Conservation (phyloP, 2,113 vertebrate species). For the Cyphomyrus plagiostoma region DNA sequence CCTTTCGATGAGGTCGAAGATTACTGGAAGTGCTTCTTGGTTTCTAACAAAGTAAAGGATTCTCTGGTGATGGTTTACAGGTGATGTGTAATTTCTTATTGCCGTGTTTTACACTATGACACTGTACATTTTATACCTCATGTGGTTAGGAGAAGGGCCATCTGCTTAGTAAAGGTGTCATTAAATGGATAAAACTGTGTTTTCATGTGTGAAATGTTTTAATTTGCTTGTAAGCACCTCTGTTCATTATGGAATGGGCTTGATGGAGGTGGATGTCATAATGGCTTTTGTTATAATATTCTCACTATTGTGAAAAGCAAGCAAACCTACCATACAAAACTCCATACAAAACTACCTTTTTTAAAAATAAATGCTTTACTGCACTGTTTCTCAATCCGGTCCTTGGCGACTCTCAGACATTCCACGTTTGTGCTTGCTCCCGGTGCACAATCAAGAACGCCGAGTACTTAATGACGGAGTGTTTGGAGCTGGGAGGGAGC, state of each 20-base stretch:
- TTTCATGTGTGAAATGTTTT: background rate
- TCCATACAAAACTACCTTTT: background rate
- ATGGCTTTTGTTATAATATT: background rate
- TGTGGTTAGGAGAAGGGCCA: background rate
- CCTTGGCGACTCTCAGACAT: background rate
- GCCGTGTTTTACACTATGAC: background rate
- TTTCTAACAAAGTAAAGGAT: slow-evolving; percentile 29
- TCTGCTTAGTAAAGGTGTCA: slow-evolving; percentile 16
- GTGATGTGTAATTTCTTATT: slow-evolving; percentile 37
- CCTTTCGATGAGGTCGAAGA: slow-evolving; percentile 4
- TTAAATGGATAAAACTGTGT: background rate
- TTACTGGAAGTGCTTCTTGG: slow-evolving; percentile 27
- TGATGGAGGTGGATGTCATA: background rate
- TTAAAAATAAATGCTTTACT: background rate
- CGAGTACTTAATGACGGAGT: background rate
- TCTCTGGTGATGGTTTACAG: slow-evolving; percentile 46
- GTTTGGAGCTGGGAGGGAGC: background rate
- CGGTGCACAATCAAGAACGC: background rate
- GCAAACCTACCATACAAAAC: background rate
- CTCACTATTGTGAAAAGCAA: background rate
- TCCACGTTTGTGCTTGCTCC: background rate
- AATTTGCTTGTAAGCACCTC: background rate
- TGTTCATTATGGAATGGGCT: background rate
- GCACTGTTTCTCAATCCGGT: background rate
- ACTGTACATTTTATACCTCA: slow-evolving; percentile 28